Evolutionary conservation across 2,113 vertebrate genomes (phyloP).

Genomic region (Prinia subflava): DNA sequence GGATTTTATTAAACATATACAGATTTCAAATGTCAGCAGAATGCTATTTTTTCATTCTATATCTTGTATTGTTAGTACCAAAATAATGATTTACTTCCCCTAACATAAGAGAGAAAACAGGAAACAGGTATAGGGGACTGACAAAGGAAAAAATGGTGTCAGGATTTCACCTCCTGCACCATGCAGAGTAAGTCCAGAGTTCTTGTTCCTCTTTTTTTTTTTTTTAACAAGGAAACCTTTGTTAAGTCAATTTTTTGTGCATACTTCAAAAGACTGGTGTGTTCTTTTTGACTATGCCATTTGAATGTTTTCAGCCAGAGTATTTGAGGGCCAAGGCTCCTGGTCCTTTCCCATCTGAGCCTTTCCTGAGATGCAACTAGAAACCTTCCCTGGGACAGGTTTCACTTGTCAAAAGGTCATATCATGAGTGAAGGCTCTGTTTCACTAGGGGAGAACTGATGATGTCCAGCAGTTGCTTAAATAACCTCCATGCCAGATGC

Average conservation of each 20-base stretch:
- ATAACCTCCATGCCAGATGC: not conserved
- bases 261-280: not conserved
- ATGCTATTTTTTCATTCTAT: not conserved
- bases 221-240: not conserved
- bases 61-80: not conserved
- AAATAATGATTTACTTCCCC: not conserved
- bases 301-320: not conserved
- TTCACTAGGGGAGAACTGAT: not conserved
- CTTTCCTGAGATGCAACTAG: not conserved
- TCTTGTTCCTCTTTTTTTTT: not conserved
- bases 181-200: not conserved
- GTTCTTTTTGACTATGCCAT: not conserved
- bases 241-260: not conserved
- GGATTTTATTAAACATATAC: not conserved
- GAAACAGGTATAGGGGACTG: not conserved
- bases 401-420: not conserved
- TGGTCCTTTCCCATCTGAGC: not conserved
- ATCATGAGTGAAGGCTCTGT: not conserved
- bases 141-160: not conserved
- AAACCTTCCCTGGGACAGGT: not conserved
- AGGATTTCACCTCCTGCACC: not conserved
- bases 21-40: not conserved
- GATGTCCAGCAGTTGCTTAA: not conserved
- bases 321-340: not conserved
- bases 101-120: not conserved